Evolutionary conservation across 1,140 invertebrate species (phyloP).

Genomic region (Pseudachorutes palmiensis): DNA sequence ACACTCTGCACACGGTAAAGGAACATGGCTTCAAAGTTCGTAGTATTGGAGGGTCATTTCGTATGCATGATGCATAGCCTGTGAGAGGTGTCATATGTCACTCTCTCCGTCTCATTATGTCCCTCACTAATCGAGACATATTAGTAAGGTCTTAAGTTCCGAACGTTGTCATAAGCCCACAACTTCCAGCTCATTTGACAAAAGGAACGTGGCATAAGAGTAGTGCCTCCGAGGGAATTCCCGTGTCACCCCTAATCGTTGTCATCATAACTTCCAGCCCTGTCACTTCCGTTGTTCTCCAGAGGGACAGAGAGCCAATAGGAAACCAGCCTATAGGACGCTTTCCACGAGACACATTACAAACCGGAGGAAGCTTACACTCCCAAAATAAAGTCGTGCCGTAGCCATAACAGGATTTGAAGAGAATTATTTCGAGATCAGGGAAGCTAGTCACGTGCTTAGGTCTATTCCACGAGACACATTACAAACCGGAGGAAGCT

Average conservation of each 20-base stretch:
- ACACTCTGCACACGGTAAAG: too few relatives aligned
- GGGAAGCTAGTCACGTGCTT: constrained; percentile 3
- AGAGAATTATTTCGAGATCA: constrained; percentile 4
- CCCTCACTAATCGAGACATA: background rate
- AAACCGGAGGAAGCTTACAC: too few relatives aligned
- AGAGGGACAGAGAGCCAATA: too few relatives aligned
- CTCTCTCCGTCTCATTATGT: background rate
- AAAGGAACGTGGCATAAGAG: background rate
- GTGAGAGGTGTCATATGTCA: background rate
- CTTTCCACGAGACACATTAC: too few relatives aligned
- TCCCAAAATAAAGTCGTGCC: background rate
- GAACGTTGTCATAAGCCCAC: too few relatives aligned
- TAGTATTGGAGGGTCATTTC: background rate
- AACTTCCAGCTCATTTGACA: background rate
- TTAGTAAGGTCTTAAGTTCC: background rate
- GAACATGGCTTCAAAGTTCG: background rate
- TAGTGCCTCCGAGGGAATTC: background rate
- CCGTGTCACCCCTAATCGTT: constrained; percentile 4
- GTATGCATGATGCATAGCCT: background rate
- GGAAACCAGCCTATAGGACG: too few relatives aligned
- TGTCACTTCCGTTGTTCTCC: background rate
- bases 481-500: too few relatives aligned
- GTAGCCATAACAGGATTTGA: background rate
- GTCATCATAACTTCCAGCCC: background rate
- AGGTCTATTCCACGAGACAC: too few relatives aligned